A percentile compares a stretch with the other conserved stretches of the same genome.
Evolutionary conservation across 2,113 vertebrate species (phyloP).

Genomic region (Brachypteracias leptosomus): DNA sequence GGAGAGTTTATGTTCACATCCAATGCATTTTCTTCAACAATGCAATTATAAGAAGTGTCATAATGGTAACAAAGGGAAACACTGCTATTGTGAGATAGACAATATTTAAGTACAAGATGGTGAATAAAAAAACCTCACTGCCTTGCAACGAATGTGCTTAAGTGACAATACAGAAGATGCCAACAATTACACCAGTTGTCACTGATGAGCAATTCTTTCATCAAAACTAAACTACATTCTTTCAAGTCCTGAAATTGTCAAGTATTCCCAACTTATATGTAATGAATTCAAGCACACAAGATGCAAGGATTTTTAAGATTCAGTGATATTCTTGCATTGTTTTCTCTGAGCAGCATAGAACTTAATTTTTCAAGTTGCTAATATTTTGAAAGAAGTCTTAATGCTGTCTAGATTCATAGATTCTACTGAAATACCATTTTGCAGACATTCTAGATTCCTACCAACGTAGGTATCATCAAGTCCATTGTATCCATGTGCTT

Average conservation of each 20-base stretch:
- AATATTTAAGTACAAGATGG: background rate
- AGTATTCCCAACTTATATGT: background rate
- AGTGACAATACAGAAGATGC: background rate
- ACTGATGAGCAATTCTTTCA: slow-evolving; percentile 2
- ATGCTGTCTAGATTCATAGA: background rate
- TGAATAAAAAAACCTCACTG: background rate
- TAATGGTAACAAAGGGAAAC: slow-evolving; percentile 8
- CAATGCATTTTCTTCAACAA: background rate
- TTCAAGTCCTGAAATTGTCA: background rate
- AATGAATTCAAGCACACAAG: background rate
- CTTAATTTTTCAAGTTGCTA: background rate
- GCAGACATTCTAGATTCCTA: background rate
- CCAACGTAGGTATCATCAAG: background rate
- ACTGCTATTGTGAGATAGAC: background rate
- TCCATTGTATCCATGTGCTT: background rate
- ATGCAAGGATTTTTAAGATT: background rate
- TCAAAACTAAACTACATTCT: slow-evolving; percentile 16
- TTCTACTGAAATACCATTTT: background rate
- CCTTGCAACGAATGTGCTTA: background rate
- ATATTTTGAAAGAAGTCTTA: background rate
- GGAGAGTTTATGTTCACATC: background rate
- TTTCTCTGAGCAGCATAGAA: background rate
- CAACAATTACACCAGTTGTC: slow-evolving; percentile 15
- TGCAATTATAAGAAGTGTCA: background rate
- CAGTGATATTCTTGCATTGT: background rate